phyloP scores from a whole-genome alignment of 2,888 invertebrate genomes.

The Taenaris catops region DNA sequence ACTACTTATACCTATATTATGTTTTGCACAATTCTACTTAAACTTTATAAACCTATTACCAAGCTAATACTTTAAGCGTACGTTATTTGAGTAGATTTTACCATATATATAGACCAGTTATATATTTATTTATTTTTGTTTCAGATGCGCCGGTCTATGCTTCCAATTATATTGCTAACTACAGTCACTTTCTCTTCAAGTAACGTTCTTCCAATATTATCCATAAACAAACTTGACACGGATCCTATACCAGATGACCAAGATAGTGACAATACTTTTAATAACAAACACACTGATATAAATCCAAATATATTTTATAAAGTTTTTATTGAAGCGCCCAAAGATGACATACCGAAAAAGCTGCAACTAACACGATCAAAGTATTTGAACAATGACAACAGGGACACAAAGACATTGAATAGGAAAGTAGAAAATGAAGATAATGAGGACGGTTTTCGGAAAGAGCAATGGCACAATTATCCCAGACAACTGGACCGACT shows the following conservation, averaged over 20 bases:
- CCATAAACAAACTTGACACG: constrained; percentile 39
- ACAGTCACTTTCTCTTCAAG: constrained; percentile 59
- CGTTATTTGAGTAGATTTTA: too few relatives aligned
- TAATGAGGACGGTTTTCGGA: constrained; percentile 41
- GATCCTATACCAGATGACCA: constrained; percentile 41
- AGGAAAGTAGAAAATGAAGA: constrained; percentile 23
- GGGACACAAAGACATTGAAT: constrained; percentile 40
- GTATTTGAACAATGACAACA: constrained; percentile 25
- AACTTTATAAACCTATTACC: too few relatives aligned
- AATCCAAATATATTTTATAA: constrained; percentile 48
- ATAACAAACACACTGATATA: constrained; percentile 40
- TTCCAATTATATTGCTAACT: constrained; percentile 54
- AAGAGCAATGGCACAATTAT: constrained; percentile 68
- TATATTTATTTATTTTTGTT: too few relatives aligned
- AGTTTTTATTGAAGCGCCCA: constrained; percentile 28
- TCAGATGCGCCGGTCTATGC: constrained; percentile 56
- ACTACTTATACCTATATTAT: too few relatives aligned
- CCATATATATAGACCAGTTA: too few relatives aligned
- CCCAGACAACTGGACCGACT: constrained; percentile 63
- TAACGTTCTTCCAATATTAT: constrained; percentile 52
- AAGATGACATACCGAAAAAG: constrained; percentile 34
- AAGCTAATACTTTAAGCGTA: too few relatives aligned
- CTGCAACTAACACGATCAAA: constrained; percentile 32
- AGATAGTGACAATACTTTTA: constrained; percentile 59
- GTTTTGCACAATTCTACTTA: too few relatives aligned